Percentiles rank a stretch among this genome's conserved stretches.
These are phyloP conservation scores for Australoheros scitulus DNA, from an alignment of 2,113 vertebrate species.

Conservation along the genomic window DNA sequence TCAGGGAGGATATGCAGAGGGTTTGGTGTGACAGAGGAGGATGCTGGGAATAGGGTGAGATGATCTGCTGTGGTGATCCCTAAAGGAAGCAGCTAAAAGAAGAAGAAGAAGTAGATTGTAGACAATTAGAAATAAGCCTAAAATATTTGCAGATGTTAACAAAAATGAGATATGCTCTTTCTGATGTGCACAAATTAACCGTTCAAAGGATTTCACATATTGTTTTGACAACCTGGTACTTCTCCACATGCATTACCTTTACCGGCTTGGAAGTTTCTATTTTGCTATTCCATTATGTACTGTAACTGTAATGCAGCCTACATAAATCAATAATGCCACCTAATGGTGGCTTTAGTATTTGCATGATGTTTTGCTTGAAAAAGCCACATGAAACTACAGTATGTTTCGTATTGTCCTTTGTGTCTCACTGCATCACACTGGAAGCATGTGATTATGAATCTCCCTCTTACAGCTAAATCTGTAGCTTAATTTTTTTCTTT, in stretches of 20 bases:
- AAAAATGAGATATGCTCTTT: no score
- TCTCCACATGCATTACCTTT: neutral
- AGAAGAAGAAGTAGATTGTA: no score
- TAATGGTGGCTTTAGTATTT: slow-evolving; percentile 9
- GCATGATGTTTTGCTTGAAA: neutral
- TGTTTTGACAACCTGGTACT: neutral
- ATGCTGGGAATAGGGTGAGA: no score
- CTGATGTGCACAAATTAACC: no score
- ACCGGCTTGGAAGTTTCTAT: no score
- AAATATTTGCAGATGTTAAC: no score
- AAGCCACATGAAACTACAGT: neutral
- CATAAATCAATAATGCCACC: slow-evolving; percentile 22
- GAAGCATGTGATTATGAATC: slow-evolving; percentile 6
- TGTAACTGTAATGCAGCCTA: neutral
- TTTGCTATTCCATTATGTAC: neutral
- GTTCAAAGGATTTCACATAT: no score
- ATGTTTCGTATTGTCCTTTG: neutral
- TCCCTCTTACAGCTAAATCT: neutral
- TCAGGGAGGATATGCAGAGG: no score
- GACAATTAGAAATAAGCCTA: no score
- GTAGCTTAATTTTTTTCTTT: neutral
- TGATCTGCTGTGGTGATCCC: no score
- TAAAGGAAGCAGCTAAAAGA: no score
- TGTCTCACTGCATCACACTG: neutral
- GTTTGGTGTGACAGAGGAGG: no score